A percentile compares a stretch with the other conserved stretches of the same genome.
phyloP scores from a whole-genome alignment of 1,140 invertebrate species.

The Protaetia brevitarsis region DNA sequence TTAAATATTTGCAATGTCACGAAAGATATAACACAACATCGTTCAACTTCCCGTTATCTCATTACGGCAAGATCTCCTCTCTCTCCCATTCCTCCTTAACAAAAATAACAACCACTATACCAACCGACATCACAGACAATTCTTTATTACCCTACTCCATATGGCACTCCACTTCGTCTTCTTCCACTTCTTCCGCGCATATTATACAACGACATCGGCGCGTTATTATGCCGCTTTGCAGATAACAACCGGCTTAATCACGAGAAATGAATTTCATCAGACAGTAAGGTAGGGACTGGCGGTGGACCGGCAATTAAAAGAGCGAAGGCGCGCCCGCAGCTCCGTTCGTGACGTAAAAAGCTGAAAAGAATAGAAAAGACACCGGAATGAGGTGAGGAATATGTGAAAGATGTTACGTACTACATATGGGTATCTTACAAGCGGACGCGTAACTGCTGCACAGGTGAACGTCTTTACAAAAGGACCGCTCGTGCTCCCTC shows the following conservation, averaged over 20 bases:
- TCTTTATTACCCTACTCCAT: not conserved
- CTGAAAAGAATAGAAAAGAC: no score
- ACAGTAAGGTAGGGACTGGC: no score
- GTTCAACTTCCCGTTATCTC: not conserved
- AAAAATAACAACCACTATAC: not conserved
- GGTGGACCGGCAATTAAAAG: no score
- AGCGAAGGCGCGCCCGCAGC: no score
- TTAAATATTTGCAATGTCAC: not conserved
- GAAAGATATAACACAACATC: conserved; percentile 1
- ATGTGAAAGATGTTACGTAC: not conserved
- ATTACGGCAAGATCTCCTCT: not conserved
- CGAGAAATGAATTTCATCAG: no score
- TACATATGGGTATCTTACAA: not conserved
- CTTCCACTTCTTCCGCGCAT: not conserved
- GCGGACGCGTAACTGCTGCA: not conserved
- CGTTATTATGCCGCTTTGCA: not conserved
- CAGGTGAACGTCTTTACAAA: conserved; percentile 34
- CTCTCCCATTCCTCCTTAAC: not conserved
- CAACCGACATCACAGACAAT: not conserved
- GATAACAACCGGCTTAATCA: no score
- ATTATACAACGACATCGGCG: no score
- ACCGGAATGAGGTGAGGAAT: not conserved
- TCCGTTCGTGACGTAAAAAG: no score
- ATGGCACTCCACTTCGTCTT: not conserved
- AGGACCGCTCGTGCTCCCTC: conserved; percentile 24